Percentiles rank a stretch among this genome's conserved stretches.
Evolutionary conservation across 2,113 vertebrate genomes (phyloP).

Genomic region (Seriola dumerili): DNA sequence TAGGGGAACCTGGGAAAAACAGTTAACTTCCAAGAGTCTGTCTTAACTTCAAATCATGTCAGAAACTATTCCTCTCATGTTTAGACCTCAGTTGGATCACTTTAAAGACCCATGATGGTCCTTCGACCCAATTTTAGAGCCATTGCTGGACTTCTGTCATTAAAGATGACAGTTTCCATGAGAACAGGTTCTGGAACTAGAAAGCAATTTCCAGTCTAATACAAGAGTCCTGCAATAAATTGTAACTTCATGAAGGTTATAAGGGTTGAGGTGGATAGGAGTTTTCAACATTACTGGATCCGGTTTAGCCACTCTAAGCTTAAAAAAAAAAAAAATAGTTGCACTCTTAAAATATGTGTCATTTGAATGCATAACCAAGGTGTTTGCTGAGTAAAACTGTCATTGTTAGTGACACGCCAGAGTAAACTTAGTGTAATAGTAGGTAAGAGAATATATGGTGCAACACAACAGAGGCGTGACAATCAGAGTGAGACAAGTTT

Average conservation of each 20-base stretch:
- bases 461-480: not conserved
- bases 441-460: not conserved
- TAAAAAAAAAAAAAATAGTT: too few species aligned
- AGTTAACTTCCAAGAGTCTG: not conserved
- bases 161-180: not conserved
- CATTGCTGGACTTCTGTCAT: not conserved
- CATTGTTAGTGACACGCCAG: not conserved
- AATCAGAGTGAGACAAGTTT: not conserved
- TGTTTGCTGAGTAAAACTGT: not conserved
- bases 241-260: not conserved
- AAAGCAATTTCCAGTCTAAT: not conserved
- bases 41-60: not conserved
- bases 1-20: not conserved
- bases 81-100: not conserved
- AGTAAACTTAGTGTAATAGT: not conserved
- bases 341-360: not conserved
- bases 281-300: too few species aligned
- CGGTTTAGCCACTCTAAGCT: too few species aligned
- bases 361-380: not conserved
- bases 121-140: not conserved
- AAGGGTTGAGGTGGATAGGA: not conserved
- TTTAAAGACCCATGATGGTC: not conserved
- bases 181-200: not conserved
- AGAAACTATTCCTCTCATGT: not conserved
- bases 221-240: not conserved